These are phyloP conservation scores for Ornithoptera alexandrae DNA, from an alignment of 2,888 invertebrate species.

Conservation along the genomic window DNA sequence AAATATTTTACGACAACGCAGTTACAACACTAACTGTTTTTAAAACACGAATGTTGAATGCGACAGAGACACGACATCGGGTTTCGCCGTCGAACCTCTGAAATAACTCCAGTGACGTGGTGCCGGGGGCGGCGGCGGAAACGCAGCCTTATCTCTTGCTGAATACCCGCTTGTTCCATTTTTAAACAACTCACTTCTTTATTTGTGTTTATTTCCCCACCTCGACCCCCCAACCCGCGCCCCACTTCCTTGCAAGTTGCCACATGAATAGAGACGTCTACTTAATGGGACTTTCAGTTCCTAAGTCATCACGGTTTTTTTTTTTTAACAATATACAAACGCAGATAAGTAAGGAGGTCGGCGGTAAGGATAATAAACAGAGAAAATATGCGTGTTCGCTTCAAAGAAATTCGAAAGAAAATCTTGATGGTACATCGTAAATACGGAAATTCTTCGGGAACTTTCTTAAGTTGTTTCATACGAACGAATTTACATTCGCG, in stretches of 20 bases:
- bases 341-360: constrained; percentile 72
- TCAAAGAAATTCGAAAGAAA: constrained; percentile 60
- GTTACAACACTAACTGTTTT: constrained; percentile 66
- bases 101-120: constrained; percentile 70
- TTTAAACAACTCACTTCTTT: constrained; percentile 80
- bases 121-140: constrained; percentile 69
- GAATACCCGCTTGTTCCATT: constrained; percentile 78
- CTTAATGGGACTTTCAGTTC: constrained; percentile 79
- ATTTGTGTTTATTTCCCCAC: constrained; percentile 70
- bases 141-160: constrained; percentile 75
- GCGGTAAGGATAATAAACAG: constrained; percentile 72
- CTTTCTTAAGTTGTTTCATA: constrained; percentile 41
- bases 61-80: constrained; percentile 72
- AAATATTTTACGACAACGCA: background rate
- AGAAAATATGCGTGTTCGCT: constrained; percentile 65
- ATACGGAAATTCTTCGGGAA: constrained; percentile 51
- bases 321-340: constrained; percentile 72
- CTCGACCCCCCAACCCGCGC: constrained; percentile 41
- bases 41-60: constrained; percentile 76
- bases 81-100: constrained; percentile 72
- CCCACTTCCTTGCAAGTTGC: constrained; percentile 61
- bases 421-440: constrained; percentile 67
- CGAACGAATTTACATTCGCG: constrained; percentile 26
- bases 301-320: constrained; percentile 70
- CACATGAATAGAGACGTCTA: constrained; percentile 76